Percentiles rank a stretch among this genome's conserved stretches.
These are phyloP conservation scores for Hemiscyllium ocellatum DNA, from an alignment of 2,113 vertebrate genomes.

Conservation along the genomic window DNA sequence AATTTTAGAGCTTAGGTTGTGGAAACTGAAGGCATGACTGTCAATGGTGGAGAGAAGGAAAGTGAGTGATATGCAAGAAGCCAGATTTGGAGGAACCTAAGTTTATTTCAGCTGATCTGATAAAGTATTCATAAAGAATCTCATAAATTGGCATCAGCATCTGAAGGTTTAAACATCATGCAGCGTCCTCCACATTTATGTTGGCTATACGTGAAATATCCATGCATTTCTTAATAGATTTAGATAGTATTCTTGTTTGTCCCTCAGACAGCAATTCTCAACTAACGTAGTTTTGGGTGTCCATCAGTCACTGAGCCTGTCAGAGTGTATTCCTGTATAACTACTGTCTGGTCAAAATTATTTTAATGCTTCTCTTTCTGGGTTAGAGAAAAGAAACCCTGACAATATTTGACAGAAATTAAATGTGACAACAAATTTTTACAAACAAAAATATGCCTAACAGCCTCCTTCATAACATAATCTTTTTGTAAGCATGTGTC, in stretches of 20 bases:
- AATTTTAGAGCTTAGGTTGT: not conserved
- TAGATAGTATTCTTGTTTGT: not conserved
- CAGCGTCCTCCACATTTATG: not conserved
- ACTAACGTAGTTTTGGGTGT: not conserved
- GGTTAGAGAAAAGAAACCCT: not conserved
- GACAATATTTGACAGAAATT: not conserved
- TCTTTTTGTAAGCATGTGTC: not conserved
- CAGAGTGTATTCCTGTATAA: not conserved
- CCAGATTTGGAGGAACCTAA: not conserved
- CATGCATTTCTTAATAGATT: not conserved
- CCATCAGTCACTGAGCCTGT: not conserved
- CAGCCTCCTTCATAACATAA: conserved; percentile 18
- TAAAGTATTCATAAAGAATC: not conserved
- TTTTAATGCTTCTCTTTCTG: not conserved
- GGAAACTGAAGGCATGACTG: not conserved
- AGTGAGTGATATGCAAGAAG: not conserved
- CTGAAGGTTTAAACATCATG: not conserved
- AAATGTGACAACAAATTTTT: conserved; percentile 12
- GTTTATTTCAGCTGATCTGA: not conserved
- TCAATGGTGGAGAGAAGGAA: not conserved
- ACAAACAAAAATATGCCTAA: conserved; percentile 16
- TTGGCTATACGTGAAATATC: not conserved
- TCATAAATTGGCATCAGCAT: not conserved
- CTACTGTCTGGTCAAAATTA: not conserved
- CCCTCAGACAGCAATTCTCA: not conserved